Conservation (phyloP, 2,888 invertebrate genomes). For the Teleiodes luculella region DNA sequence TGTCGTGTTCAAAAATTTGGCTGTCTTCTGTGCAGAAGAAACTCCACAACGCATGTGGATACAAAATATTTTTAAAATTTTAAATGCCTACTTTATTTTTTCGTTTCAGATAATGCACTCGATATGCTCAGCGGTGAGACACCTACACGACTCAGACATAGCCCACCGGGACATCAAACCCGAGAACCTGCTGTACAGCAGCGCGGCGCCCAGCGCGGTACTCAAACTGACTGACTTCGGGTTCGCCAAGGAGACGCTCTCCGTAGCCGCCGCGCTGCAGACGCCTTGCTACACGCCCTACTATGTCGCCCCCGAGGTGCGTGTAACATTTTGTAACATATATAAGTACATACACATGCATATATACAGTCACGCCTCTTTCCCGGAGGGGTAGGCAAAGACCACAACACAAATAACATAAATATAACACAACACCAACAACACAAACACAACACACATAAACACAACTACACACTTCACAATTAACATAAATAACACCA, state of each 20-base stretch:
- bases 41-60: too few relatives aligned
- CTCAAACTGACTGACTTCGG: conserved; percentile 99
- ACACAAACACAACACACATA: too few relatives aligned
- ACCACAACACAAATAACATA: too few relatives aligned
- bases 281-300: conserved; percentile 99
- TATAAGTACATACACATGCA: too few relatives aligned
- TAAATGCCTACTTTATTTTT: conserved; percentile 12
- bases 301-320: conserved; percentile 88
- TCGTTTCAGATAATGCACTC: conserved; percentile 95
- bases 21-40: too few relatives aligned
- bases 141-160: conserved; percentile 95
- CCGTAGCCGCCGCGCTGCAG: conserved; percentile 91
- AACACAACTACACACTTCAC: too few relatives aligned
- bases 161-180: conserved; percentile 99
- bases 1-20: too few relatives aligned
- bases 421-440: too few relatives aligned
- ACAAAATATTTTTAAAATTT: too few relatives aligned
- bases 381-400: too few relatives aligned
- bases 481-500: too few relatives aligned
- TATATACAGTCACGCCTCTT: too few relatives aligned
- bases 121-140: conserved; percentile 96
- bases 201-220: conserved; percentile 84
- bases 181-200: conserved; percentile 96
- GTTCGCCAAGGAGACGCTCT: conserved; percentile 95
- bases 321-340: background rate